Evolutionary conservation across 2,888 invertebrate species (phyloP).

Genomic region (Dolichomitus sp.): DNA sequence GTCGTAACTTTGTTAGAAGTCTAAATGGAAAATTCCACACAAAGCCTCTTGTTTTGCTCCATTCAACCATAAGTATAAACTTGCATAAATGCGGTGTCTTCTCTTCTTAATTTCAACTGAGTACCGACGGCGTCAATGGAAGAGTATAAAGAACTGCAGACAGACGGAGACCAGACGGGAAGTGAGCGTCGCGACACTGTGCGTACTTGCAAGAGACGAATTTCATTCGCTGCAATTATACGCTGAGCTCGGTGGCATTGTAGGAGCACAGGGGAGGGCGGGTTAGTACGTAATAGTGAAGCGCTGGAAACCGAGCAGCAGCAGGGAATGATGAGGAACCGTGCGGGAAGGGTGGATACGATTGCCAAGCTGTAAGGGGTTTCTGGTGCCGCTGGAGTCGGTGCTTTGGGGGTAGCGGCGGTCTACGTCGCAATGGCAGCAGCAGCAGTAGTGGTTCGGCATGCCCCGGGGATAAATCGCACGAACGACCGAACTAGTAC

Average conservation of each 20-base stretch:
- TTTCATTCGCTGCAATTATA: conserved; percentile 79
- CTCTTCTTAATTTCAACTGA: conserved; percentile 70
- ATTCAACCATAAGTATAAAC: not conserved
- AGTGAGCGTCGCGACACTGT: conserved; percentile 47
- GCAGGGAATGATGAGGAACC: conserved; percentile 47
- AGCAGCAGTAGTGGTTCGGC: conserved; percentile 56
- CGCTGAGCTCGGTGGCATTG: conserved; percentile 49
- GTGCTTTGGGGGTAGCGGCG: conserved; percentile 12
- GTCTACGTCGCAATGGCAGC: conserved; percentile 57
- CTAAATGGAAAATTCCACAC: not conserved
- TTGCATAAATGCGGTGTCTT: not conserved
- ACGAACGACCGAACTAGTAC: conserved; percentile 55
- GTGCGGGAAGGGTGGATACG: conserved; percentile 39
- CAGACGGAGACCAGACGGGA: conserved; percentile 25
- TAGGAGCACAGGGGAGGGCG: conserved; percentile 10
- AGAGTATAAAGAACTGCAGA: conserved; percentile 23
- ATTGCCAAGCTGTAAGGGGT: conserved; percentile 53
- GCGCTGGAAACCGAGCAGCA: conserved; percentile 41
- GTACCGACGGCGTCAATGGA: conserved; percentile 1
- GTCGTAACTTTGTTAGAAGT: not conserved
- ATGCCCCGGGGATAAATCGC: conserved; percentile 69
- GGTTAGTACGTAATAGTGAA: conserved; percentile 6
- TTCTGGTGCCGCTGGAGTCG: conserved; percentile 10
- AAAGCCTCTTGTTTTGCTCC: not conserved
- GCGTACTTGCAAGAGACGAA: conserved; percentile 73